Evolutionary conservation across 2,888 invertebrate species (phyloP).

Genomic region (Apotomis betuletana): DNA sequence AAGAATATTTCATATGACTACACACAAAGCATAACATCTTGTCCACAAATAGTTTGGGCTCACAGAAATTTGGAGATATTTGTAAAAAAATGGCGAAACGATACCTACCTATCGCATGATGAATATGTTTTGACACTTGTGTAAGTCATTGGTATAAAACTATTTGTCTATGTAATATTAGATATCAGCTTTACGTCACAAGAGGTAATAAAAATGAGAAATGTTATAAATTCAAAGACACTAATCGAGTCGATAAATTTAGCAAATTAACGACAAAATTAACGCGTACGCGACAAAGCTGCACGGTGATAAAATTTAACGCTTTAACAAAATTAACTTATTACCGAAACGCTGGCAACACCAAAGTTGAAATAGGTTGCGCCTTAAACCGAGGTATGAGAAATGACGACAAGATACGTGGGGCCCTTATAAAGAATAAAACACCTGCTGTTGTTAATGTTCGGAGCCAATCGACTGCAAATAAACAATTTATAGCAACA

Average conservation of each 20-base stretch:
- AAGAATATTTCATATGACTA: constrained; percentile 73
- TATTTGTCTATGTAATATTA: not conserved
- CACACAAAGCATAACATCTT: constrained; percentile 29
- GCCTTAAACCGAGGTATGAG: constrained; percentile 25
- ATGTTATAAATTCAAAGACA: not conserved
- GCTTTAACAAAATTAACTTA: not conserved
- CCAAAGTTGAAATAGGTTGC: constrained; percentile 23
- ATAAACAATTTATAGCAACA: constrained; percentile 33
- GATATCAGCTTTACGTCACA: not conserved
- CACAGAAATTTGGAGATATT: constrained; percentile 29
- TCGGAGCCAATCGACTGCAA: constrained; percentile 25
- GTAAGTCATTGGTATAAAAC: not conserved
- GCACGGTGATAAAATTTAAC: not conserved
- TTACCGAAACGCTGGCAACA: constrained; percentile 4
- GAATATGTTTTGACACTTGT: not conserved
- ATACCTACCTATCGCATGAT: not conserved
- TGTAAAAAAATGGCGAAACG: constrained; percentile 29
- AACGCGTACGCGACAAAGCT: not conserved
- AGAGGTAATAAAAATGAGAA: not conserved
- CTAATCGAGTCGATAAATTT: not conserved
- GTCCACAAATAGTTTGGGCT: constrained; percentile 31
- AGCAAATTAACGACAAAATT: not conserved
- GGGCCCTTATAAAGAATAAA: constrained; percentile 34
- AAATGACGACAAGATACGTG: constrained; percentile 30
- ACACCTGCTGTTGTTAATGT: constrained; percentile 40